phyloP scores from a whole-genome alignment of 2,113 vertebrate species.

The Steatornis caripensis region DNA sequence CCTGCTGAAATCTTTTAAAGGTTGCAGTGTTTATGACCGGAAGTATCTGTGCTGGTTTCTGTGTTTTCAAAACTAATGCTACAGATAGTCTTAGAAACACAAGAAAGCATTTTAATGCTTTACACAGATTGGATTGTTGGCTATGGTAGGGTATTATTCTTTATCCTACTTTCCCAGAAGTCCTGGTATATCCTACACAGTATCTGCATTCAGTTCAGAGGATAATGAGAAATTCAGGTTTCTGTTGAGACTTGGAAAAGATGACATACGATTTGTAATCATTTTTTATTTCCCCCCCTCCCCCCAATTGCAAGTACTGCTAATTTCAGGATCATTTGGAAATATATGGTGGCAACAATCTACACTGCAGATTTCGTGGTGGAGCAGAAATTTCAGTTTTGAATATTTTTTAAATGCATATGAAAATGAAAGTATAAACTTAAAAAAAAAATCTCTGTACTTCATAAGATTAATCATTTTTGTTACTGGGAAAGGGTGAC shows the following conservation, averaged over 20 bases:
- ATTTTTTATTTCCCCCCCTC: background rate
- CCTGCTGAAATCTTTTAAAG: background rate
- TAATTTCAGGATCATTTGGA: background rate
- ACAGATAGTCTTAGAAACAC: background rate
- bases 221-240: background rate
- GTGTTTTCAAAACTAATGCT: background rate
- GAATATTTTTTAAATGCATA: background rate
- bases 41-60: background rate
- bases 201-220: background rate
- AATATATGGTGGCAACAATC: background rate
- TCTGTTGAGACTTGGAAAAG: background rate
- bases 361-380: background rate
- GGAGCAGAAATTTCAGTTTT: background rate
- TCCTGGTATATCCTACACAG: background rate
- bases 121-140: background rate
- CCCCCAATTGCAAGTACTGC: fast-evolving
- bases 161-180: background rate
- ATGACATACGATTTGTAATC: background rate
- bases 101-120: background rate
- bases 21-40: background rate
- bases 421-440: background rate
- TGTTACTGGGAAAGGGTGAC: background rate
- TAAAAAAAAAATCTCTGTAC: background rate
- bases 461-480: background rate
- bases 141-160: background rate